Percentiles rank a stretch among this genome's conserved stretches.
phyloP scores from a whole-genome alignment of 92 coral and sea anemone genomes.

The Paramuricea clavata region DNA sequence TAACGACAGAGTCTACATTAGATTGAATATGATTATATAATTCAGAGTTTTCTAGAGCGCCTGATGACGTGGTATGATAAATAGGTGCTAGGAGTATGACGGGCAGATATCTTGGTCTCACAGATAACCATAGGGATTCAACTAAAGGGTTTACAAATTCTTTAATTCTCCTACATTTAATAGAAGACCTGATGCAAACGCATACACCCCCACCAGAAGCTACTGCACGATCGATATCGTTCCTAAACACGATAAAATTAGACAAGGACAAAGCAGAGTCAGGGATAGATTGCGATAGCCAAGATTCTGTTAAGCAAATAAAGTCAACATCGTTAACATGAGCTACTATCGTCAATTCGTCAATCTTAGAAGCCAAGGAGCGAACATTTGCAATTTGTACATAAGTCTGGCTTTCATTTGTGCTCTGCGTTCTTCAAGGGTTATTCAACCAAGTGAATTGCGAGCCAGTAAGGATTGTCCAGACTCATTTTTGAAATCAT shows the following conservation, averaged over 20 bases:
- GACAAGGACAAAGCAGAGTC: constrained; percentile 12
- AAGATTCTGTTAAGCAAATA: constrained; percentile 45
- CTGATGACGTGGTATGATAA: background rate
- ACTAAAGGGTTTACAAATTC: background rate
- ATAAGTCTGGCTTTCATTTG: too few relatives aligned
- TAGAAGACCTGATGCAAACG: background rate
- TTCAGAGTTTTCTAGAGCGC: background rate
- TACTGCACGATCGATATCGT: background rate
- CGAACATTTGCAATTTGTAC: background rate
- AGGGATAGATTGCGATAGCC: constrained; percentile 31
- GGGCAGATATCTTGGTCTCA: background rate
- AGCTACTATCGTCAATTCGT: background rate
- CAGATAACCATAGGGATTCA: too few relatives aligned
- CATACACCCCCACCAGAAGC: background rate
- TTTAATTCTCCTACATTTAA: background rate
- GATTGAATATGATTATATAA: background rate
- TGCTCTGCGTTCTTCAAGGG: too few relatives aligned
- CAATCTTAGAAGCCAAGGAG: background rate
- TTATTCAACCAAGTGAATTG: too few relatives aligned
- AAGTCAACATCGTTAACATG: background rate
- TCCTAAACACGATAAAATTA: background rate
- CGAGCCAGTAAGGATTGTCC: too few relatives aligned
- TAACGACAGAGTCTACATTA: background rate
- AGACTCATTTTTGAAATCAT: too few relatives aligned
- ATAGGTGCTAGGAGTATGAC: background rate